These are phyloP conservation scores for Ranitomeya variabilis DNA, from an alignment of 2,113 vertebrate genomes.

Conservation along the genomic window DNA sequence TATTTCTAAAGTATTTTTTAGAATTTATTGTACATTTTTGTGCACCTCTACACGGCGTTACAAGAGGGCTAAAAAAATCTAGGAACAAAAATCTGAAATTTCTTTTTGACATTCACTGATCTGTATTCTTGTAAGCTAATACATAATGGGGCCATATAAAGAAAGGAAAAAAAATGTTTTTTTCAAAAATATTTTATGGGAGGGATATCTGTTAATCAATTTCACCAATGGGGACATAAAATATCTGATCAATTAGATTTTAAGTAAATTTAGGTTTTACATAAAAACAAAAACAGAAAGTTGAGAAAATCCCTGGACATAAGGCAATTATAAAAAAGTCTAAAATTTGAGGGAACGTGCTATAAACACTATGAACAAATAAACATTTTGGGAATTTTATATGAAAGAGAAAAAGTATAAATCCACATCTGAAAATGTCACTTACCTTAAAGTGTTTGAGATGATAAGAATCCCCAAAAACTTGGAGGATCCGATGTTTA, in stretches of 20 bases:
- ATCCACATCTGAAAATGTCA: neutral
- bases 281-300: neutral
- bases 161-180: neutral
- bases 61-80: neutral
- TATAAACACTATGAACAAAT: neutral
- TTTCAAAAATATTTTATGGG: neutral
- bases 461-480: neutral
- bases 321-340: neutral
- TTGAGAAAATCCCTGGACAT: neutral
- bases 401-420: neutral
- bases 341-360: neutral
- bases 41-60: too few relatives aligned
- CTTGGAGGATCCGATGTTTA: constrained; percentile 45
- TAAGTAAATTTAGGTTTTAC: too few relatives aligned
- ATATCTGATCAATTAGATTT: too few relatives aligned
- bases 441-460: constrained; percentile 63
- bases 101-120: neutral
- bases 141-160: neutral
- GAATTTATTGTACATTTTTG: too few relatives aligned
- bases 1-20: too few relatives aligned
- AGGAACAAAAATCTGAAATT: neutral
- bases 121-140: neutral
- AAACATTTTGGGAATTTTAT: neutral
- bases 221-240: too few relatives aligned
- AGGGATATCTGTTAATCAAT: too few relatives aligned